Evolutionary conservation across 2,888 invertebrate species (phyloP).

Genomic region (Parthenolecanium corni): DNA sequence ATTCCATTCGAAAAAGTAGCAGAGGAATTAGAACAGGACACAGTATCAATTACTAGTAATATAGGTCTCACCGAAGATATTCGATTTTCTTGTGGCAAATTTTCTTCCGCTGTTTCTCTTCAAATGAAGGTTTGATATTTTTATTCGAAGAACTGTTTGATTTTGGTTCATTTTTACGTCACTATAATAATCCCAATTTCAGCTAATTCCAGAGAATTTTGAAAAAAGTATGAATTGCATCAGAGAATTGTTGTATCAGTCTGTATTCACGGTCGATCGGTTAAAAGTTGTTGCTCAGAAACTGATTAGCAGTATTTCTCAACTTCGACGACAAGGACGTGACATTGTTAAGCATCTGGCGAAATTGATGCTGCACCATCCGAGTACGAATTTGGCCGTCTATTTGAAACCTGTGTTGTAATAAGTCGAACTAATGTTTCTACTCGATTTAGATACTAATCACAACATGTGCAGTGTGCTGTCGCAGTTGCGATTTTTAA

Average conservation of each 20-base stretch:
- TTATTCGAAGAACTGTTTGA: background rate
- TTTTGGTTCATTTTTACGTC: constrained; percentile 27
- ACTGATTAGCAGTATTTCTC: constrained; percentile 67
- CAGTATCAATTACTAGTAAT: constrained; percentile 56
- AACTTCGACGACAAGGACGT: constrained; percentile 59
- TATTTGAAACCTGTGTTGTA: too few species aligned
- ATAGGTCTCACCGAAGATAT: constrained; percentile 41
- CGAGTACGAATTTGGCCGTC: constrained; percentile 41
- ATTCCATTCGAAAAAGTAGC: constrained; percentile 62
- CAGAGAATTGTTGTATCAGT: constrained; percentile 58
- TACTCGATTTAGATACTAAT: constrained; percentile 50
- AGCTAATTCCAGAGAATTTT: constrained; percentile 68
- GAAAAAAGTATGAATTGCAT: constrained; percentile 62
- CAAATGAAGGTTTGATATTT: constrained; percentile 39
- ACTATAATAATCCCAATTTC: constrained; percentile 31
- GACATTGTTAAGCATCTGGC: constrained; percentile 53
- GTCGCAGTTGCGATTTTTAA: constrained; percentile 64
- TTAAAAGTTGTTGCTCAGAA: constrained; percentile 66
- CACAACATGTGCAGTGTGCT: constrained; percentile 57
- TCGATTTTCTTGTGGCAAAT: constrained; percentile 60
- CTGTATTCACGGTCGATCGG: constrained; percentile 59
- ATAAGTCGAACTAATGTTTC: background rate
- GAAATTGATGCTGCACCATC: constrained; percentile 47
- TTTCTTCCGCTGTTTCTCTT: constrained; percentile 53
- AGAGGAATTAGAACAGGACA: constrained; percentile 63